Evolutionary conservation across 2,797 vertebrate genomes (phyloP).

Genomic region (Philypnodon macrostomus): DNA sequence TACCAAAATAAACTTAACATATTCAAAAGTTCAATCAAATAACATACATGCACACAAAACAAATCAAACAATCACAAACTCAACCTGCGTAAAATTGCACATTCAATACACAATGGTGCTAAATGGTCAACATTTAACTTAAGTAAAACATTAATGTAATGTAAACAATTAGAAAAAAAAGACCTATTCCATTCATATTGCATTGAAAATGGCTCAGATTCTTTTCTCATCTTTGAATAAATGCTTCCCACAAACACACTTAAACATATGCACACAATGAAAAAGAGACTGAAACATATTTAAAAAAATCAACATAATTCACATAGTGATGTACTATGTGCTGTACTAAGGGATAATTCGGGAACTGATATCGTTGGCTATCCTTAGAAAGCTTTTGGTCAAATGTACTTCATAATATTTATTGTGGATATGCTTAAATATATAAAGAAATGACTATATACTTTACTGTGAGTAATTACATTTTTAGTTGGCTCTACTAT

Average conservation of each 20-base stretch:
- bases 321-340: no score
- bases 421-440: constrained; percentile 4
- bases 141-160: constrained; percentile 81
- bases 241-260: constrained; percentile 45
- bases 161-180: constrained; percentile 73
- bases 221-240: constrained; percentile 43
- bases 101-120: constrained; percentile 61
- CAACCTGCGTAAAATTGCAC: constrained; percentile 53
- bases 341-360: constrained; percentile 23
- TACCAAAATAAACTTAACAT: constrained; percentile 32
- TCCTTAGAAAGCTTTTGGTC: not conserved
- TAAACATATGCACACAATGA: constrained; percentile 19
- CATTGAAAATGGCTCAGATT: constrained; percentile 81
- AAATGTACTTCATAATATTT: not conserved
- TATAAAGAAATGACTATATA: not conserved
- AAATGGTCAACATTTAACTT: constrained; percentile 40
- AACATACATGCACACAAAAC: constrained; percentile 41
- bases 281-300: constrained; percentile 9
- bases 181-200: constrained; percentile 76
- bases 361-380: not conserved
- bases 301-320: no score
- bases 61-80: constrained; percentile 42
- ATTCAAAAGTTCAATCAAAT: constrained; percentile 20
- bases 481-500: not conserved
- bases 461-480: not conserved